These are phyloP conservation scores for Cremastinae sp. DNA, from an alignment of 2,888 invertebrate genomes.

Conservation along the genomic window DNA sequence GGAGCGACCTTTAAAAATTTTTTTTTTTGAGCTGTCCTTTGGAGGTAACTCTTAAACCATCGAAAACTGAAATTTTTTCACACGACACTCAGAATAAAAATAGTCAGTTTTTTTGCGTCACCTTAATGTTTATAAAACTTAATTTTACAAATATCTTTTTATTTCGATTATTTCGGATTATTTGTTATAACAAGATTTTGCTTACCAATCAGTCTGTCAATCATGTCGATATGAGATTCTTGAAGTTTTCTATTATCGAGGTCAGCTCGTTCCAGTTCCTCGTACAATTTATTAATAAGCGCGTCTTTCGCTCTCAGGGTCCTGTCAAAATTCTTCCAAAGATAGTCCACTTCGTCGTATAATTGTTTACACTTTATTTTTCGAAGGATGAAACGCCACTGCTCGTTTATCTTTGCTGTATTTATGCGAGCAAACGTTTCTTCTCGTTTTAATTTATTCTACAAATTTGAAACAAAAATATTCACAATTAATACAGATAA, in stretches of 20 bases:
- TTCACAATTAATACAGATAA: too few relatives aligned
- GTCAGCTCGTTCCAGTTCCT: constrained; percentile 86
- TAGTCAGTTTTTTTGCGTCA: too few relatives aligned
- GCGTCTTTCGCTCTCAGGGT: constrained; percentile 86
- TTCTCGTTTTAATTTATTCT: constrained; percentile 92
- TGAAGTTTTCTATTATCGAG: constrained; percentile 88
- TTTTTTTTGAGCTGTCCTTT: too few relatives aligned
- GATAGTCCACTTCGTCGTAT: constrained; percentile 85
- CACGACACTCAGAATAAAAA: too few relatives aligned
- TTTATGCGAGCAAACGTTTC: constrained; percentile 90
- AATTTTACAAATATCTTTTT: too few relatives aligned
- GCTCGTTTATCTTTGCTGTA: constrained; percentile 91
- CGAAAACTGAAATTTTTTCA: too few relatives aligned
- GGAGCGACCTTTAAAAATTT: too few relatives aligned
- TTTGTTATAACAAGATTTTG: background rate
- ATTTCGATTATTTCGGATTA: too few relatives aligned
- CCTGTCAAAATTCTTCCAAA: constrained; percentile 84
- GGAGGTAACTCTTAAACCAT: too few relatives aligned
- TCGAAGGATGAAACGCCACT: constrained; percentile 90
- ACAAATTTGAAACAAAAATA: constrained; percentile 36
- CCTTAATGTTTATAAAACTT: too few relatives aligned
- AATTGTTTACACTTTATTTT: constrained; percentile 89
- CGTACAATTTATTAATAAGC: constrained; percentile 84
- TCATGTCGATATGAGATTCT: constrained; percentile 87
- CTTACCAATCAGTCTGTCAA: constrained; percentile 86